These are phyloP conservation scores for Trichoplusia ni DNA, from an alignment of 1,140 invertebrate species.

Conservation along the genomic window DNA sequence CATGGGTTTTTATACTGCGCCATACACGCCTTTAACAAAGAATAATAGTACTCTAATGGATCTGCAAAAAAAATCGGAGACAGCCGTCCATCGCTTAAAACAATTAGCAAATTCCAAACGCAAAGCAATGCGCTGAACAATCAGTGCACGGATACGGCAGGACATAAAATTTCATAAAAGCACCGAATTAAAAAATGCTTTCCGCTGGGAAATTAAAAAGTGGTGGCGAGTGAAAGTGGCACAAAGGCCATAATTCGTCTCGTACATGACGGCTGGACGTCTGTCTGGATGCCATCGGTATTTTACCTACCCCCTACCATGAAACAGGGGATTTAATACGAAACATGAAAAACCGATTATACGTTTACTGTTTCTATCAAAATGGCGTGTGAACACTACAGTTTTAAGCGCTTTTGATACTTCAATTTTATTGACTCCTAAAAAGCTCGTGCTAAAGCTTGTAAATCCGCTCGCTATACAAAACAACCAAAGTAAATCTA, in stretches of 20 bases:
- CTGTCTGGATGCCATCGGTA: constrained; percentile 52
- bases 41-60: constrained; percentile 25
- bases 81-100: constrained; percentile 30
- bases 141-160: constrained; percentile 47
- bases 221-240: constrained; percentile 67
- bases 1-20: constrained; percentile 2
- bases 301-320: constrained; percentile 36
- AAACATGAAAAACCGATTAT: constrained; percentile 77
- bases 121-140: constrained; percentile 50
- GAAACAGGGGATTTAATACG: constrained; percentile 63
- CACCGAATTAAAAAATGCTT: constrained; percentile 71
- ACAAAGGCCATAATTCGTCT: constrained; percentile 77
- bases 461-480: constrained; percentile 53
- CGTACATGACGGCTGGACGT: constrained; percentile 58
- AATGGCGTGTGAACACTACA: constrained; percentile 61
- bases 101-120: constrained; percentile 51
- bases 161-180: constrained; percentile 71
- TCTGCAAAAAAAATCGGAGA: constrained; percentile 15
- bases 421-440: constrained; percentile 73
- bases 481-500: constrained; percentile 39
- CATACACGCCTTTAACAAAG: constrained; percentile 26
- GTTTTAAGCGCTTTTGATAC: constrained; percentile 67
- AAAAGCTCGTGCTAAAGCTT: constrained; percentile 63
- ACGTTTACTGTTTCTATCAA: constrained; percentile 68
- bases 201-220: constrained; percentile 70